phyloP scores from a whole-genome alignment of 2,113 vertebrate species.

The Leiothrix lutea region DNA sequence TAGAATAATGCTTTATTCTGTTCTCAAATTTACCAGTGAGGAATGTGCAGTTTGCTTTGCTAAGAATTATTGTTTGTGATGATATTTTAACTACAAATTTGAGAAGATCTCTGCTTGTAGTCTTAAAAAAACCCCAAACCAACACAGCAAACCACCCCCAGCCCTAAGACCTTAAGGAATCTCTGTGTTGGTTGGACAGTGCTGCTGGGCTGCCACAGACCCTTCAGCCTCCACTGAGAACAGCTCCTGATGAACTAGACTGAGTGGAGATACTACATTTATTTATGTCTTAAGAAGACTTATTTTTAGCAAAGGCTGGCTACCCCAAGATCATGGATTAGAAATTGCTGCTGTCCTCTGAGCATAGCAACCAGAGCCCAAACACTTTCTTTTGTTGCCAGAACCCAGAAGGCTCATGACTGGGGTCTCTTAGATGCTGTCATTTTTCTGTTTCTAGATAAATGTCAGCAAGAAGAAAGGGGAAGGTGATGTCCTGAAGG shows the following conservation, averaged over 20 bases:
- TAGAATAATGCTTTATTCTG: background rate
- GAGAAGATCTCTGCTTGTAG: background rate
- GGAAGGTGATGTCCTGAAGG: slow-evolving; percentile 66
- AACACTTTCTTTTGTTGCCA: background rate
- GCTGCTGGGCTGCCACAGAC: background rate
- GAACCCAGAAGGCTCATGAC: background rate
- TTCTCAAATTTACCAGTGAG: background rate
- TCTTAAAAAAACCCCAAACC: background rate
- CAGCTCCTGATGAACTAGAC: background rate
- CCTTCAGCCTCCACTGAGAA: background rate
- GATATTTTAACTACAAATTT: background rate
- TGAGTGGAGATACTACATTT: background rate
- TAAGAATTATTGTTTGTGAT: background rate
- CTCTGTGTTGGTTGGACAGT: background rate
- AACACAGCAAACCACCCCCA: fast-evolving
- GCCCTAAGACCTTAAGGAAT: background rate
- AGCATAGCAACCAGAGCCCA: background rate
- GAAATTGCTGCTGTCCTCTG: background rate
- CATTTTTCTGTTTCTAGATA: slow-evolving; percentile 61
- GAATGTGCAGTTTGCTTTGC: background rate
- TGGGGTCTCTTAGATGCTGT: background rate
- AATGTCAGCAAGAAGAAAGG: slow-evolving; percentile 75
- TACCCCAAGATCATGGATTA: background rate
- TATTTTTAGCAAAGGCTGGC: background rate
- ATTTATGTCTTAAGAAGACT: background rate